These are phyloP conservation scores for Drosophila glabriapex DNA, from an alignment of 2,888 invertebrate genomes.

Conservation along the genomic window DNA sequence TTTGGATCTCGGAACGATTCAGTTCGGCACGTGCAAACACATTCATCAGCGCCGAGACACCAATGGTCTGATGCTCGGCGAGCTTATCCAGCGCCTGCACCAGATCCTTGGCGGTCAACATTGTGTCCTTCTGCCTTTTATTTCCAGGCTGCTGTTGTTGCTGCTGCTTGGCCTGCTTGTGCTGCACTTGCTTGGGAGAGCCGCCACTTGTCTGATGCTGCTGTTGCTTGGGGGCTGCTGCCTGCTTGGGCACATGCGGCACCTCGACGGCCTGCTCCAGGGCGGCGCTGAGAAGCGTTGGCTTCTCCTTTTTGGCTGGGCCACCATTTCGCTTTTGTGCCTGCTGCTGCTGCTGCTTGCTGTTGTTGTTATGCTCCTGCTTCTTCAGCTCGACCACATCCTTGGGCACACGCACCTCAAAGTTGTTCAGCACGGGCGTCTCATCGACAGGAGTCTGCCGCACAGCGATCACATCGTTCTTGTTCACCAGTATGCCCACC, in stretches of 20 bases:
- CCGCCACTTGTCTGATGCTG: constrained; percentile 72
- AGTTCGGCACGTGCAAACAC: constrained; percentile 93
- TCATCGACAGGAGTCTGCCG: constrained; percentile 79
- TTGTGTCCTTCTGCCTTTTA: constrained; percentile 85
- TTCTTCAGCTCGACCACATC: constrained; percentile 88
- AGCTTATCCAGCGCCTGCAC: constrained; percentile 86
- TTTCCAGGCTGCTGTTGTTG: constrained; percentile 84
- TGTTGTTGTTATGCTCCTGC: constrained; percentile 72
- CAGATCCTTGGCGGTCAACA: constrained; percentile 78
- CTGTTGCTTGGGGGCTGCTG: constrained; percentile 63
- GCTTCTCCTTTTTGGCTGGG: constrained; percentile 69
- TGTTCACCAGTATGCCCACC: constrained; percentile 84
- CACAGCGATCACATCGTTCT: constrained; percentile 78
- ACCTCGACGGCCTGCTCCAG: constrained; percentile 61
- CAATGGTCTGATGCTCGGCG: constrained; percentile 89
- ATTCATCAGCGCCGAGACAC: constrained; percentile 89
- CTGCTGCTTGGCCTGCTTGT: constrained; percentile 79
- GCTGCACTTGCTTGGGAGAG: constrained; percentile 82
- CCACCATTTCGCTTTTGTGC: constrained; percentile 57
- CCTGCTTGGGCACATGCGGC: constrained; percentile 72
- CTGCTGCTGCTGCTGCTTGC: constrained; percentile 67
- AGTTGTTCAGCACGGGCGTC: constrained; percentile 88
- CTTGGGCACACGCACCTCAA: constrained; percentile 92
- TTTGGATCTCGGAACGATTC: constrained; percentile 94
- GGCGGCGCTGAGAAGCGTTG: constrained; percentile 32